Base-by-base conservation (phyloP, 1,140 invertebrate species). In the Lucilia sericata region DNA sequence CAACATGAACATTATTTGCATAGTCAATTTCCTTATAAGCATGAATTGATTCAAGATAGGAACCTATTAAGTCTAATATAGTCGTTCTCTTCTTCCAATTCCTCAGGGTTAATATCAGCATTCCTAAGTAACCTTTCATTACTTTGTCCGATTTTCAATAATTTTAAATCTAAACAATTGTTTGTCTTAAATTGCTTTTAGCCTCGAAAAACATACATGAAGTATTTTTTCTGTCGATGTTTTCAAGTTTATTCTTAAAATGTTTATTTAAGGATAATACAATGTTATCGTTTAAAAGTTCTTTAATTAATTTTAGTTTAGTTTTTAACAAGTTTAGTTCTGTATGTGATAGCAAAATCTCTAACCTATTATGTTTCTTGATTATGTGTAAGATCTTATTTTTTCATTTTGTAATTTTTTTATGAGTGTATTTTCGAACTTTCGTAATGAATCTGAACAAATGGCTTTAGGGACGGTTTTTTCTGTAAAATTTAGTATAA, bases 251-350 rank as follows among this genome's bases (percentile, higher is more conserved):
- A 34, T 76, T 12, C 25, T 76, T 17, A 36, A 76, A 76, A 36
- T 34, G 25, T 13, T 76, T 30, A 25, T 76, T 76, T 76, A 76
- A 14, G n/a, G 19, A 17, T 34, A 76, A 25, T 34, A 36, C n/a
- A n/a, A 36, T 34, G n/a, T 76, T 76, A 36, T 76, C 75, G 13
- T 25, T 30, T 14, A 76, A 34, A 10, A 76, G 30, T 36, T 76
- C 34, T 42, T 76, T 76, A 42, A 76, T 76, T 34, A 76, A 25
- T 76, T 76, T 76, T 34, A 76, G 25, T 76, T 76, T 76, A 12
- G 25, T 76, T 42, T 76, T 76, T 34, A 36, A 10, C 14, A 36
- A 42, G 14, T 76, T 30, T 10, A 76, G 10, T 30, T 76, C 42
- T 12, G 30, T 34, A 5, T 12, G 14, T 8, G 75, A 36, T 14